Conservation (phyloP, 2,113 vertebrate species). For the Mesoclemmys tuberculata region DNA sequence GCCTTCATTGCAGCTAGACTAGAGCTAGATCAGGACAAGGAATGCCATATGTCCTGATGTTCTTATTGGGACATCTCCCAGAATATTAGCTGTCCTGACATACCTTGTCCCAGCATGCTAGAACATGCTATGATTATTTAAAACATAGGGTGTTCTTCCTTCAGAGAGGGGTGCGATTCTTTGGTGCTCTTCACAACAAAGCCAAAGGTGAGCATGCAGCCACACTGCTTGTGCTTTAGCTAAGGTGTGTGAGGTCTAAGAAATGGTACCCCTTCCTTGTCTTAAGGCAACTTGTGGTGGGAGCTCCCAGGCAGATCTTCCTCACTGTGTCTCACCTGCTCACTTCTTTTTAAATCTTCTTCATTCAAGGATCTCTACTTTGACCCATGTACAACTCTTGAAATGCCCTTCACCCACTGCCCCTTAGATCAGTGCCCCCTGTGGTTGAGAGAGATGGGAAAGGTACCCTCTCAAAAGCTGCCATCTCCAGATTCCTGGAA, state of each 20-base stretch:
- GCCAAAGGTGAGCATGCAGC: neutral
- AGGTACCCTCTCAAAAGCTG: neutral
- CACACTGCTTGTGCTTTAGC: neutral
- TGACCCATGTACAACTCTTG: neutral
- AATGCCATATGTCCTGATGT: neutral
- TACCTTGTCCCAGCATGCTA: neutral
- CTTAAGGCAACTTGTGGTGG: neutral
- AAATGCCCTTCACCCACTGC: neutral
- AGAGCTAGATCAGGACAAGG: neutral
- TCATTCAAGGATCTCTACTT: neutral
- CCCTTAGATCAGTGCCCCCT: neutral
- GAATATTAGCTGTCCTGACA: neutral
- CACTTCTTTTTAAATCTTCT: neutral
- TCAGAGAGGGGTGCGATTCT: neutral
- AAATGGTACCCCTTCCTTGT: neutral
- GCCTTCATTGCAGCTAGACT: neutral
- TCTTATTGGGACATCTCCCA: neutral
- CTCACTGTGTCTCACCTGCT: neutral
- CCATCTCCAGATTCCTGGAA: neutral
- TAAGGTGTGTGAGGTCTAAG: neutral
- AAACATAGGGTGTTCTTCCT: neutral
- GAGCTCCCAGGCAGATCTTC: neutral
- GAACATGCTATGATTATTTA: neutral
- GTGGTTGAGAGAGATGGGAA: neutral
- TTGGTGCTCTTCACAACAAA: neutral